A percentile compares a stretch with the other conserved stretches of the same genome.
Conservation (phyloP, 2,888 invertebrate species). For the Alcis repandata region DNA sequence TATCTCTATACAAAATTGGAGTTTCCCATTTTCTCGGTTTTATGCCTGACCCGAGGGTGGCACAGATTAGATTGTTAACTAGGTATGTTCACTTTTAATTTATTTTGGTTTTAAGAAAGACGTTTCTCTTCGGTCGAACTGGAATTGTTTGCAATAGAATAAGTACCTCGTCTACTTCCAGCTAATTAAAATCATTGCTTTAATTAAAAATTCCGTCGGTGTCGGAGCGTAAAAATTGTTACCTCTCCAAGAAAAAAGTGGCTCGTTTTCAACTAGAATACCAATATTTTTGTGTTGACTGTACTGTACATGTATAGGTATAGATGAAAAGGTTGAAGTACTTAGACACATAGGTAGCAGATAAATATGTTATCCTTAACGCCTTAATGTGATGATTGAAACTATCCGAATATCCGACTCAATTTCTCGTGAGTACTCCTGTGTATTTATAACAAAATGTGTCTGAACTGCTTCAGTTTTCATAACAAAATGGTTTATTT, state of each 20-base stretch:
- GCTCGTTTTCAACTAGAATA: constrained; percentile 5
- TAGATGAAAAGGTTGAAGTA: too few relatives aligned
- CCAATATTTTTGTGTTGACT: neutral
- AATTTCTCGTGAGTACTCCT: too few relatives aligned
- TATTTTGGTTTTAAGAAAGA: constrained; percentile 49
- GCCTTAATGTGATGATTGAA: too few relatives aligned
- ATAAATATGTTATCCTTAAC: too few relatives aligned
- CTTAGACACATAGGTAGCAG: too few relatives aligned
- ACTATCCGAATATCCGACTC: too few relatives aligned
- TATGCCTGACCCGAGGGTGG: constrained; percentile 41
- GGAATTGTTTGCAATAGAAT: constrained; percentile 44
- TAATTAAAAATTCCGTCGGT: constrained; percentile 49
- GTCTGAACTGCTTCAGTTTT: neutral
- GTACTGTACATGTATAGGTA: neutral
- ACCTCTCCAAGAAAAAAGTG: constrained; percentile 11
- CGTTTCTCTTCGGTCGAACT: constrained; percentile 42
- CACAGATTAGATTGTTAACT: constrained; percentile 45
- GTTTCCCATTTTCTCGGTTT: constrained; percentile 42
- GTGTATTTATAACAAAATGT: too few relatives aligned
- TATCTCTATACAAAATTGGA: constrained; percentile 29
- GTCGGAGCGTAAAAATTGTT: constrained; percentile 10
- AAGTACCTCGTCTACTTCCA: constrained; percentile 41
- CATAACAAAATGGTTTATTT: neutral
- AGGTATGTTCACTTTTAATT: constrained; percentile 51
- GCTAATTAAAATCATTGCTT: constrained; percentile 58